A percentile compares a stretch with the other conserved stretches of the same genome.
These are phyloP conservation scores for Latrodectus elegans DNA, from an alignment of 2,888 invertebrate genomes.

Conservation along the genomic window DNA sequence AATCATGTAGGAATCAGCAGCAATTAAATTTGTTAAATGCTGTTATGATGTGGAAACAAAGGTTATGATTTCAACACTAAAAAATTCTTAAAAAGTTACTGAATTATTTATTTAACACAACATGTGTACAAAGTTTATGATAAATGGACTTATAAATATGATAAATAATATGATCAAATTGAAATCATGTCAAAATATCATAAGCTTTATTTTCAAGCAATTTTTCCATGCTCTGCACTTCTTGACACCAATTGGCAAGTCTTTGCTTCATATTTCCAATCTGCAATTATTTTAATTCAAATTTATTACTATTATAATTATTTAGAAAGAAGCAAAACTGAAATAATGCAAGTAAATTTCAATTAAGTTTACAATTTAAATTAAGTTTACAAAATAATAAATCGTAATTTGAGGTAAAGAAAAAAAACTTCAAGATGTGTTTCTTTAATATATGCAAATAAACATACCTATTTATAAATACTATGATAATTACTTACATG, in stretches of 20 bases:
- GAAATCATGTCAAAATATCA: conserved; percentile 81
- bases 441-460: too few species aligned
- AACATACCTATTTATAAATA: too few species aligned
- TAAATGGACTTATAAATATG: conserved; percentile 12
- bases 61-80: too few species aligned
- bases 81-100: neutral
- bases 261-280: conserved; percentile 83
- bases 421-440: too few species aligned
- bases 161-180: neutral
- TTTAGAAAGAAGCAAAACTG: neutral
- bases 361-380: too few species aligned
- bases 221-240: conserved; percentile 84
- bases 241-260: conserved; percentile 84
- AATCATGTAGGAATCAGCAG: too few species aligned
- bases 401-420: too few species aligned
- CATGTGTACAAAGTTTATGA: conserved; percentile 30
- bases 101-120: conserved; percentile 38
- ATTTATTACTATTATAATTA: neutral
- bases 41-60: too few species aligned
- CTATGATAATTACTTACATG: too few species aligned
- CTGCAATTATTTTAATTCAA: conserved; percentile 75
- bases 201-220: conserved; percentile 84
- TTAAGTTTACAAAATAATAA: too few species aligned
- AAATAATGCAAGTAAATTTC: too few species aligned
- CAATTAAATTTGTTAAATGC: too few species aligned